Percentiles rank a stretch among this genome's conserved stretches.
These are phyloP conservation scores for Bombyx huttoni DNA, from an alignment of 2,888 invertebrate species.

Conservation along the genomic window DNA sequence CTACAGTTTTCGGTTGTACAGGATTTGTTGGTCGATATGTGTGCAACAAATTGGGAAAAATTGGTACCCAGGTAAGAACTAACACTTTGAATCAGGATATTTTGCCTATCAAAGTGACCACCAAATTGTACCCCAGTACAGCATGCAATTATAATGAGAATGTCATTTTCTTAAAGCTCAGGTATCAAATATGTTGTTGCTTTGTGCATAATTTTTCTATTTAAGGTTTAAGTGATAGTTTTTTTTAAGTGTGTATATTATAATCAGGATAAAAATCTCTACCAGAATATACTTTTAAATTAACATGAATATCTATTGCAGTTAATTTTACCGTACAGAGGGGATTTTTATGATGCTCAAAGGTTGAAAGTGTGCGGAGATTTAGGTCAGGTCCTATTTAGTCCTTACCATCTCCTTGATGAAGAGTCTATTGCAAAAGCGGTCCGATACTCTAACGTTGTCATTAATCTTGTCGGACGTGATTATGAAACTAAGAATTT, in stretches of 20 bases:
- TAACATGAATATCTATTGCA: conserved; percentile 47
- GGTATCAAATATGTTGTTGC: too few species aligned
- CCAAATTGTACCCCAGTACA: too few species aligned
- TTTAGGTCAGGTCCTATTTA: conserved; percentile 94
- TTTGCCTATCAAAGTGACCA: too few species aligned
- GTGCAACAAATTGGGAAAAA: conserved; percentile 90
- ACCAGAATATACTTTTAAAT: neutral
- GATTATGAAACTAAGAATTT: conserved; percentile 95
- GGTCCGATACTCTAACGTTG: conserved; percentile 96
- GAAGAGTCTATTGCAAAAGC: conserved; percentile 87
- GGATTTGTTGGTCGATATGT: conserved; percentile 93
- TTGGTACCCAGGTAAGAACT: conserved; percentile 80
- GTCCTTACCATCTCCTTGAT: conserved; percentile 87
- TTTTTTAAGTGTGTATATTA: too few species aligned
- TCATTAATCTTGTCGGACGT: conserved; percentile 93
- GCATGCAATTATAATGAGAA: too few species aligned
- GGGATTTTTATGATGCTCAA: conserved; percentile 84
- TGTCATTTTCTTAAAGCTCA: too few species aligned
- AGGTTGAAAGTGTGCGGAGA: conserved; percentile 91
- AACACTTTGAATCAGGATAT: too few species aligned
- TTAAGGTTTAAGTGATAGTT: too few species aligned
- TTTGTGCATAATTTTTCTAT: too few species aligned
- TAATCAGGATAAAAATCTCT: neutral
- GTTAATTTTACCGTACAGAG: conserved; percentile 93
- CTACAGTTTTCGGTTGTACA: conserved; percentile 96